Conservation (phyloP, 2,888 invertebrate species). For the Zygaena filipendulae region DNA sequence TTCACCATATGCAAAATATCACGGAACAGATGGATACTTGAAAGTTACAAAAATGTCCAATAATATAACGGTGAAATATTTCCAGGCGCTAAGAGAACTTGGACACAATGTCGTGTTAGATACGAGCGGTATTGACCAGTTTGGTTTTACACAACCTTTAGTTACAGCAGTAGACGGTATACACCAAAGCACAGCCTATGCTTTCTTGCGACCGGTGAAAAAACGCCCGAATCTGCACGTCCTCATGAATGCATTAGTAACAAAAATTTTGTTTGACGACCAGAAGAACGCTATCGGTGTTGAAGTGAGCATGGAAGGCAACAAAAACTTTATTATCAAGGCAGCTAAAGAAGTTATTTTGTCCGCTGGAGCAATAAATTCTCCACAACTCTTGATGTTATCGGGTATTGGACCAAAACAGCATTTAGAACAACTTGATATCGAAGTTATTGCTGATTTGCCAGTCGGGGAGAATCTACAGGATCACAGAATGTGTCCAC, state of each 20-base stretch:
- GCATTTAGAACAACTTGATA: conserved; percentile 43
- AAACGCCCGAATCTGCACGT: conserved; percentile 62
- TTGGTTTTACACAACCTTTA: conserved; percentile 46
- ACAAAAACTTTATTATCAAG: conserved; percentile 11
- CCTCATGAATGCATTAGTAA: conserved; percentile 18
- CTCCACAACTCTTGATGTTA: conserved; percentile 23
- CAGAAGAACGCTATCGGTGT: conserved; percentile 22
- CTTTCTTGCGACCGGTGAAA: conserved; percentile 16
- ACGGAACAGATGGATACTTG: conserved; percentile 21
- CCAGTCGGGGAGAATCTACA: conserved; percentile 31
- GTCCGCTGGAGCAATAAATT: conserved; percentile 40
- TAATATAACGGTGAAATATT: conserved; percentile 17
- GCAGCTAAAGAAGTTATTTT: conserved; percentile 29
- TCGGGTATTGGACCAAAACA: conserved; percentile 25
- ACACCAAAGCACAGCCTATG: conserved; percentile 29
- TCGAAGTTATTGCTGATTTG: conserved; percentile 23
- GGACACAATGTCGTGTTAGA: conserved; percentile 36
- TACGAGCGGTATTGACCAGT: conserved; percentile 33
- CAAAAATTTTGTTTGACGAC: conserved; percentile 20
- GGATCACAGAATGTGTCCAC: conserved; percentile 21
- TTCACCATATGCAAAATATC: conserved; percentile 17
- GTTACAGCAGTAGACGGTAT: conserved; percentile 45
- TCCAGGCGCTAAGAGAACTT: conserved; percentile 36
- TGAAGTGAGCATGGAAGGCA: conserved; percentile 12
- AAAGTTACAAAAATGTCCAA: conserved; percentile 16